Conservation (phyloP, 2,113 vertebrate species). For the Lathamus discolor region DNA sequence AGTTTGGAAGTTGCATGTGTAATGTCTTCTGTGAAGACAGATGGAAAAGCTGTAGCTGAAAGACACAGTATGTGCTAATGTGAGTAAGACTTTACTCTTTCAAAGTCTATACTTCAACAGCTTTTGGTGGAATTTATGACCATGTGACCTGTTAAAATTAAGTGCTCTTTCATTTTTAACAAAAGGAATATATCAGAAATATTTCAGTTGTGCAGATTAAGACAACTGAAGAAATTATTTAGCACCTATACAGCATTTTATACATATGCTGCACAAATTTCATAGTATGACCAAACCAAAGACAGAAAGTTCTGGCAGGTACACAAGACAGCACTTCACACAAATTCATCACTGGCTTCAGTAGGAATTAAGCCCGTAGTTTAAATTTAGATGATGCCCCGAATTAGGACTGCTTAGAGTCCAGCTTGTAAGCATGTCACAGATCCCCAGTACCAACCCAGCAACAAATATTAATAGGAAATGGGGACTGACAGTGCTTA, state of each 20-base stretch:
- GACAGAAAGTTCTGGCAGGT: neutral
- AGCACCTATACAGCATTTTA: neutral
- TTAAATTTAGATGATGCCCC: neutral
- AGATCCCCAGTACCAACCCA: neutral
- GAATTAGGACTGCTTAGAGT: neutral
- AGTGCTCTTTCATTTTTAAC: neutral
- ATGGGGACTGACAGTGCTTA: neutral
- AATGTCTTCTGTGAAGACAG: neutral
- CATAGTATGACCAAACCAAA: neutral
- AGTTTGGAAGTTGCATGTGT: neutral
- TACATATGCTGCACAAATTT: neutral
- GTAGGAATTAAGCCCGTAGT: neutral
- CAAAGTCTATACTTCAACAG: neutral
- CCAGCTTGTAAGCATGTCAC: accelerated
- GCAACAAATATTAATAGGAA: neutral
- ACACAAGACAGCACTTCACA: neutral
- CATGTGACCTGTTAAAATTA: neutral
- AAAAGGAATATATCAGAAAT: neutral
- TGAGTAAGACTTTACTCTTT: neutral
- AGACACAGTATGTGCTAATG: neutral
- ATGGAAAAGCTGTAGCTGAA: neutral
- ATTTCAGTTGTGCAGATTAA: neutral
- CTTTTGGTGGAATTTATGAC: neutral
- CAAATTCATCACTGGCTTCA: neutral
- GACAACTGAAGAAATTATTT: neutral